Evolutionary conservation across 2,113 vertebrate genomes (phyloP).

Genomic region (Zosterops borbonicus): DNA sequence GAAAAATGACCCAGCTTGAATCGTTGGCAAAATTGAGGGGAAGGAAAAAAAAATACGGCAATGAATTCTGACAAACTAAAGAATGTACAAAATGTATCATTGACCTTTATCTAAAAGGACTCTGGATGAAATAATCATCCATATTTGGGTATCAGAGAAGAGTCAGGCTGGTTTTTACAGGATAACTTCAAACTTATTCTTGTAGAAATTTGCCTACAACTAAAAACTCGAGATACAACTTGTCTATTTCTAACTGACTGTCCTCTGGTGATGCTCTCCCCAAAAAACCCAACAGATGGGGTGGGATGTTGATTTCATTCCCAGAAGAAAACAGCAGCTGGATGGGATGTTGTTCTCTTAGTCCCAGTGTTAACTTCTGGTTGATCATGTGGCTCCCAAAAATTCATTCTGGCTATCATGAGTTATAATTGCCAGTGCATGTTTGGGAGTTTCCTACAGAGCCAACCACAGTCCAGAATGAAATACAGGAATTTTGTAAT

Average conservation of each 20-base stretch:
- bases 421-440: not conserved
- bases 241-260: not conserved
- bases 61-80: slow-evolving; percentile 12
- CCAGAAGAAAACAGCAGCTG: not conserved
- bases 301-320: not conserved
- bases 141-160: not conserved
- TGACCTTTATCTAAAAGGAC: slow-evolving; percentile 7
- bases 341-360: not conserved
- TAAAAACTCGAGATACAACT: not conserved
- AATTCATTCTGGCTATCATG: not conserved
- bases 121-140: not conserved
- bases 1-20: not conserved
- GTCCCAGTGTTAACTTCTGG: not conserved
- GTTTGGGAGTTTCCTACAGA: not conserved
- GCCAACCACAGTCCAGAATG: not conserved
- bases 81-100: not conserved
- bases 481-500: not conserved
- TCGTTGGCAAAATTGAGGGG: not conserved
- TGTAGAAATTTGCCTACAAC: not conserved
- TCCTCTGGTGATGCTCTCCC: not conserved
- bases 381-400: not conserved
- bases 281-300: not conserved
- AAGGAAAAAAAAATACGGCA: not conserved
- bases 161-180: not conserved
- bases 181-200: not conserved